A percentile compares a stretch with the other conserved stretches of the same genome.
These are phyloP conservation scores for Drosophila guanche DNA, from an alignment of 1,140 invertebrate genomes.

Conservation along the genomic window DNA sequence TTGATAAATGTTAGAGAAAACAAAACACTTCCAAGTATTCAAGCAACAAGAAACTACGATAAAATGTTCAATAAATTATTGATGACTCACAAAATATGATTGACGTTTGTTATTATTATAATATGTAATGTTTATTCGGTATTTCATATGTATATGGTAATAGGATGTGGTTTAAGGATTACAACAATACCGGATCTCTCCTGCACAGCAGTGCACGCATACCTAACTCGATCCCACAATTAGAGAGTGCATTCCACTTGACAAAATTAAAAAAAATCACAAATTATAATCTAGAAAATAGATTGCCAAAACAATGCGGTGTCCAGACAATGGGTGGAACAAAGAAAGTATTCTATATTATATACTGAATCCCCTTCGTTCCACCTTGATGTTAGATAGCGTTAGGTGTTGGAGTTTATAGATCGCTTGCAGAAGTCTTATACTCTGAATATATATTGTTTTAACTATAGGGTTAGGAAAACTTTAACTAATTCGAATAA, in stretches of 20 bases:
- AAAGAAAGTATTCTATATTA: conserved; percentile 25
- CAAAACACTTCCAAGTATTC: conserved; percentile 65
- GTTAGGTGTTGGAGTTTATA: conserved; percentile 22
- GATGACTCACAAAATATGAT: conserved; percentile 46
- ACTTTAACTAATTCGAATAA: conserved; percentile 42
- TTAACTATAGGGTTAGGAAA: conserved; percentile 5
- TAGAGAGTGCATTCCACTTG: neutral
- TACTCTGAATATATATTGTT: conserved; percentile 48
- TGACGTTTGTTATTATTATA: conserved; percentile 22
- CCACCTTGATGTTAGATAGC: neutral
- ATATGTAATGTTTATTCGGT: conserved; percentile 42
- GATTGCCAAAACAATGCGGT: neutral
- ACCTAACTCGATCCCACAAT: neutral
- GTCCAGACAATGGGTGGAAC: neutral
- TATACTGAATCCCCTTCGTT: conserved; percentile 18
- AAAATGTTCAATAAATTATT: conserved; percentile 76
- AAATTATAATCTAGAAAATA: conserved; percentile 11
- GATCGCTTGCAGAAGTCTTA: conserved; percentile 53
- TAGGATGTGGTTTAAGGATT: conserved; percentile 20
- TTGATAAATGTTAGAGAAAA: conserved; percentile 47
- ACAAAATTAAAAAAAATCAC: conserved; percentile 8
- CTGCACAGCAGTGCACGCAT: conserved; percentile 14
- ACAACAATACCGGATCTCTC: conserved; percentile 20
- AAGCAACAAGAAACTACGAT: conserved; percentile 67
- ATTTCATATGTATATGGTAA: conserved; percentile 36